Evolutionary conservation across 1,140 invertebrate genomes (phyloP), one percentile per base, ranked within the genome.

Genomic region (Amyelois transitella): DNA sequence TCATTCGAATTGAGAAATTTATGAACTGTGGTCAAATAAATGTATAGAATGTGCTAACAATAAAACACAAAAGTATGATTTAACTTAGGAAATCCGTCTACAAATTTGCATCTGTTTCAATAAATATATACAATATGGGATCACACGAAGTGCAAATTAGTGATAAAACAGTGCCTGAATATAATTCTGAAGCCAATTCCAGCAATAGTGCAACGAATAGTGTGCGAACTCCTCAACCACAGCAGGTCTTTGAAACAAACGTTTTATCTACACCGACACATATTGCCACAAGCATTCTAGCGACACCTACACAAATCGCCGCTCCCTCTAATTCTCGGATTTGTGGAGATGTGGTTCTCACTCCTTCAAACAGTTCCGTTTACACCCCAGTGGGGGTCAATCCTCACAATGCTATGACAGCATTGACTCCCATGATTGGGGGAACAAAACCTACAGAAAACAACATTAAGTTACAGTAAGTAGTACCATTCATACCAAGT

Each of bases 381-480:
- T 38, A 38, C n/a, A 84, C 82, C 44, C 82, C 81, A 49, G 81
- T 86, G 64, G 48, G 66, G 43, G 22, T 63, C 0, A 89, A 89
- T 54, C 88, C 88, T 7, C 86, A 89, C 55, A 78, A 62, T 67
- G 65, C 77, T 19, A 80, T 89, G 75, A 66, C 68, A 53, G 73
- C 83, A 32, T 60, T 86, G 12, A 89, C 86, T 10, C 86, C 88
- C n/a, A 76, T 88, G 64, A 72, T 77, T 14, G 87, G 85, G 75
- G 87, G 80, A 48, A 77, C 80, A 21, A 81, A 65, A 67, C 86
- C 88, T 71, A 86, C 85, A 24, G 88, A 75, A 62, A 87, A 74
- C 55, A 89, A 86, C 69, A 85, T 89, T 52, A 89, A 89, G 69
- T 70, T 89, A 49, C 86, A 89, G 88, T 89, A 77, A 81, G 86